Conservation (phyloP, 2,888 invertebrate genomes). For the Brachypterus glaber region DNA sequence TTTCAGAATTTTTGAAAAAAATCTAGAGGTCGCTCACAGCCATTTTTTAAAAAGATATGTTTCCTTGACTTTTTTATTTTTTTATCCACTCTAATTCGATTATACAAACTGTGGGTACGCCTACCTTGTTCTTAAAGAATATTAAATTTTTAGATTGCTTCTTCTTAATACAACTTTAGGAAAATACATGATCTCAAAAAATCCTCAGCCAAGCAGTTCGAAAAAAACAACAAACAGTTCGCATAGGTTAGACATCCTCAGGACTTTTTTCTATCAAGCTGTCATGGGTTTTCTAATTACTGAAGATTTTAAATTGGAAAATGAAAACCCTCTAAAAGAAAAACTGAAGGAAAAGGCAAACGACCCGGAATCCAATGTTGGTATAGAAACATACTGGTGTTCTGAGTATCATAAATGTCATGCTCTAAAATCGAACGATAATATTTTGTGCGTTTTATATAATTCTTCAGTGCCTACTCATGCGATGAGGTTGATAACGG, state of each 20-base stretch:
- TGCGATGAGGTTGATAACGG: constrained; percentile 63
- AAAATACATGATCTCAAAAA: constrained; percentile 63
- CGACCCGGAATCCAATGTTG: constrained; percentile 30
- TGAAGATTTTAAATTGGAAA: constrained; percentile 9
- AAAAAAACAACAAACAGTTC: constrained; percentile 54
- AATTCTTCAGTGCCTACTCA: constrained; percentile 63
- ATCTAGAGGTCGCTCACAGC: too few relatives aligned
- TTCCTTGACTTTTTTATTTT: too few relatives aligned
- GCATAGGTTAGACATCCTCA: constrained; percentile 60
- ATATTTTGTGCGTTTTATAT: constrained; percentile 66
- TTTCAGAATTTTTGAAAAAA: too few relatives aligned
- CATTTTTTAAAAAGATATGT: too few relatives aligned
- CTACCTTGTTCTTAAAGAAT: too few relatives aligned
- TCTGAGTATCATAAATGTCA: constrained; percentile 83
- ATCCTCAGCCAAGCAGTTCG: constrained; percentile 49
- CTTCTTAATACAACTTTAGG: constrained; percentile 54
- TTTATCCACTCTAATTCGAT: too few relatives aligned
- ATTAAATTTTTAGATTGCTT: constrained; percentile 49
- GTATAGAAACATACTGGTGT: constrained; percentile 68
- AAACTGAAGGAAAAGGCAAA: constrained; percentile 16
- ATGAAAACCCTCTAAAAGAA: constrained; percentile 1
- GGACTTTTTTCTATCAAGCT: constrained; percentile 66
- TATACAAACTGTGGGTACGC: too few relatives aligned
- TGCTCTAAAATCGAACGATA: constrained; percentile 54
- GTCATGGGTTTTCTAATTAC: constrained; percentile 44